phyloP scores from a whole-genome alignment of 1,140 invertebrate species.

The Nixonia krombeini region DNA sequence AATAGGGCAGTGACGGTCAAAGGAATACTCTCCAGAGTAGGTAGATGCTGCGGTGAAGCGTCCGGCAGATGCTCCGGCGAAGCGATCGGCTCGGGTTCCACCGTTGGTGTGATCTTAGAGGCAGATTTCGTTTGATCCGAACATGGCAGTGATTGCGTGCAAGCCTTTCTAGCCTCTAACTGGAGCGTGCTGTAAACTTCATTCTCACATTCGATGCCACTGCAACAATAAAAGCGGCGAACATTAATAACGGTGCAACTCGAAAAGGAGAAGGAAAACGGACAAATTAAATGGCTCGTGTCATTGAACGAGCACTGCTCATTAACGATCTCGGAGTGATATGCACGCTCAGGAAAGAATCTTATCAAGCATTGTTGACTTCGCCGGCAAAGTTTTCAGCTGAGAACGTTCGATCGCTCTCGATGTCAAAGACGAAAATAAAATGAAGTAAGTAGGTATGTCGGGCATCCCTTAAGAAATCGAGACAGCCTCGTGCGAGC shows the following conservation, averaged over 20 bases:
- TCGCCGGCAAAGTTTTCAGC: background rate
- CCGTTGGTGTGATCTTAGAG: too few relatives aligned
- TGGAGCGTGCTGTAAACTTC: slow-evolving; percentile 88
- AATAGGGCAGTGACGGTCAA: too few relatives aligned
- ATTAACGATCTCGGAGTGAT: too few relatives aligned
- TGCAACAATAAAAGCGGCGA: too few relatives aligned
- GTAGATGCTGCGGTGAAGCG: too few relatives aligned
- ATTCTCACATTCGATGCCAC: slow-evolving; percentile 88
- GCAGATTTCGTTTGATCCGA: background rate
- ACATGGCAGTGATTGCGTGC: slow-evolving; percentile 18
- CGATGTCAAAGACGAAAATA: slow-evolving; percentile 9
- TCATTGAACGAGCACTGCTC: too few relatives aligned
- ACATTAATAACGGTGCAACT: too few relatives aligned
- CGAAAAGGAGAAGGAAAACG: background rate
- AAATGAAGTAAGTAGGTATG: slow-evolving; percentile 2
- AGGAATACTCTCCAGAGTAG: too few relatives aligned
- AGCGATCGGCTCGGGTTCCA: too few relatives aligned
- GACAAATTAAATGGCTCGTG: too few relatives aligned
- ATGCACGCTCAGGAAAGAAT: too few relatives aligned
- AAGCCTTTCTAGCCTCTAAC: slow-evolving; percentile 61
- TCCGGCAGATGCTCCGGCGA: too few relatives aligned
- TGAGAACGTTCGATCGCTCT: background rate
- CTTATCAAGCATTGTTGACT: background rate
- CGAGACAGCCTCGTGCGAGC: background rate
- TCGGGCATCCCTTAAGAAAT: slow-evolving; percentile 7